phyloP scores from a whole-genome alignment of 2,113 vertebrate genomes.

The Pogonocichla stellata region DNA sequence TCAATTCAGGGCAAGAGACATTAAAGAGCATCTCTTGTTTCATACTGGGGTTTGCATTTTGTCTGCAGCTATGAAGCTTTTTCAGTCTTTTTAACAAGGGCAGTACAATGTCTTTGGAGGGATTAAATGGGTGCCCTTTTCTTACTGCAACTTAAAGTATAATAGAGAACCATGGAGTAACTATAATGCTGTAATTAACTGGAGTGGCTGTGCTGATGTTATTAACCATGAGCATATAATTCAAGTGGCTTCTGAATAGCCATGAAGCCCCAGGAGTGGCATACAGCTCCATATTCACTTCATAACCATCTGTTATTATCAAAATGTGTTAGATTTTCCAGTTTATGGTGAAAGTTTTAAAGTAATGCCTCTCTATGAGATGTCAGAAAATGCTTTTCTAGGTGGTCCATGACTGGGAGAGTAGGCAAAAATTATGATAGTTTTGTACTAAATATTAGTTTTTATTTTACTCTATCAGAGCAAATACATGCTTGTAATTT shows the following conservation, averaged over 20 bases:
- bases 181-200: slow-evolving; percentile 50
- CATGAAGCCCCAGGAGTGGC: slow-evolving; percentile 16
- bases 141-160: background rate
- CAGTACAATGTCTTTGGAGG: background rate
- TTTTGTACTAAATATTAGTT: background rate
- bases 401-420: background rate
- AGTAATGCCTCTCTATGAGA: background rate
- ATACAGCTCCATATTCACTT: background rate
- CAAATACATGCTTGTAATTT: background rate
- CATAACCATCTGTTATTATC: slow-evolving; percentile 37
- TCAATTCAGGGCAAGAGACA: slow-evolving; percentile 35
- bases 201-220: slow-evolving; percentile 37
- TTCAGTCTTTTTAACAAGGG: background rate
- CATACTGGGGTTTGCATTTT: background rate
- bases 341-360: slow-evolving; percentile 1
- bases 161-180: slow-evolving; percentile 1
- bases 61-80: background rate
- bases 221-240: background rate
- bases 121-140: slow-evolving; percentile 3
- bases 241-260: slow-evolving; percentile 36
- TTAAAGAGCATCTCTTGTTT: background rate
- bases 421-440: background rate
- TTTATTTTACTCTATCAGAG: background rate
- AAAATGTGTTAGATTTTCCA: slow-evolving; percentile 2
- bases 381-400: background rate